Evolutionary conservation across 92 coral and sea anemone genomes (phyloP).

Genomic region (Actinostola sp.): DNA sequence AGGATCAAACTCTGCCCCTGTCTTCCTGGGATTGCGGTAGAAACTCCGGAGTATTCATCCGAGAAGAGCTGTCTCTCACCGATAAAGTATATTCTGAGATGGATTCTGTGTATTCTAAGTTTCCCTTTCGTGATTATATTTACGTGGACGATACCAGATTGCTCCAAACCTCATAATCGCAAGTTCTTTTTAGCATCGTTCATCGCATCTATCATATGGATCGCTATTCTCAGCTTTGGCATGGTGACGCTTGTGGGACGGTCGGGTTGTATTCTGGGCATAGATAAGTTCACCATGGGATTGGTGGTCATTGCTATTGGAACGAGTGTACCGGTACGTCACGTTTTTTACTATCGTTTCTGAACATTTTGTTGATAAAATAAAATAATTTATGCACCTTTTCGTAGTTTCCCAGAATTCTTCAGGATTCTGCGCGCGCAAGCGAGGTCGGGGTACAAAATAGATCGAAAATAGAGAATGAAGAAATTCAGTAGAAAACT

Average conservation of each 20-base stretch:
- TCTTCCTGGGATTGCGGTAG: conserved; percentile 78
- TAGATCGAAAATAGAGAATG: too few species aligned
- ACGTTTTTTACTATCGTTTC: too few species aligned
- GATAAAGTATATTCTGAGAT: conserved; percentile 58
- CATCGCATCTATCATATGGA: conserved; percentile 90
- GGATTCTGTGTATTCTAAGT: conserved; percentile 84
- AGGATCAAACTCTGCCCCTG: conserved; percentile 76
- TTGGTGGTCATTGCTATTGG: conserved; percentile 96
- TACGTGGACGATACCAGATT: conserved; percentile 97
- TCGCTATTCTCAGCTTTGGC: conserved; percentile 94
- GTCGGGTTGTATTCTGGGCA: conserved; percentile 91
- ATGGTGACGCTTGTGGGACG: conserved; percentile 98
- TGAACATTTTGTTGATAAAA: too few species aligned
- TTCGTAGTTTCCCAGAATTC: too few species aligned
- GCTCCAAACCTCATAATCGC: conserved; percentile 92
- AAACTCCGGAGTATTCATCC: conserved; percentile 72
- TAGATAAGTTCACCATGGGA: conserved; percentile 99
- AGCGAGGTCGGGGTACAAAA: too few species aligned
- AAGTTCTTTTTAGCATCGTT: conserved; percentile 91
- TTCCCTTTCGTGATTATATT: conserved; percentile 91
- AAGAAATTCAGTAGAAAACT: too few species aligned
- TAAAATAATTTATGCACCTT: too few species aligned
- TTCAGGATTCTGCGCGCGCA: too few species aligned
- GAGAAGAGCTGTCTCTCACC: conserved; percentile 53
- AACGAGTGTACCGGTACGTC: conserved; percentile 97